Evolutionary conservation across 2,797 vertebrate genomes (phyloP), one percentile per base, ranked within the genome.

Genomic region (Ctenopoma kingsleyae): DNA sequence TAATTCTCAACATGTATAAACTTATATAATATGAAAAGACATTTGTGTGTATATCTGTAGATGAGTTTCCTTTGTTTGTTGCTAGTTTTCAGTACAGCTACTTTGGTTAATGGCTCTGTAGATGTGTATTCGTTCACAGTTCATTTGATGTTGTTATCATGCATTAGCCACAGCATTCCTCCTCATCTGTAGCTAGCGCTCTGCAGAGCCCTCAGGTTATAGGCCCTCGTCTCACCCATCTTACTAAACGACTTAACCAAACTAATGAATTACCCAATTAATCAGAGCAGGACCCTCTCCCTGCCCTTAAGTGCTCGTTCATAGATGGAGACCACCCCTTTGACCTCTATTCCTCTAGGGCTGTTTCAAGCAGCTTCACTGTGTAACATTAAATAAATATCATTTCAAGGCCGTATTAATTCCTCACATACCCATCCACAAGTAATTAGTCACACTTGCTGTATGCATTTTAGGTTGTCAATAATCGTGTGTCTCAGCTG

Each of bases 211-310:
- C 90, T 81, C 77, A 81, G 90, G 92, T 93, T 91, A 90, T 81
- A 80, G 80, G 83, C 84, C 84, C 84, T 83, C 81, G 63, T 89
- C 78, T 87, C 86, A 85, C 82, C 87, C 80, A 65, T 89, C 87
- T 90, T 76, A 78, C 92, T 92, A 90, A 93, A 92, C 67, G 83
- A 93, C 90, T 94, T 89, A 89, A 91, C 92, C 91, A 93, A 93
- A 89, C 91, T 94, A 94, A 95, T 94, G 91, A 95, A 94, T 94
- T 93, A 94, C 83, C 90, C 92, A 94, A 94, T 95, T 94, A 95
- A 95, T 95, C 92, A 94, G 91, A 88, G 86, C 87, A 90, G 86
- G 86, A 88, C 88, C 90, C 90, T 92, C 87, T 92, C 85, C 71
- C 78, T 92, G 89, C 86, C 92, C 89, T 91, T 90, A 94, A 94